These are phyloP conservation scores for Euleptes europaea DNA, from an alignment of 2,113 vertebrate species.

Conservation along the genomic window DNA sequence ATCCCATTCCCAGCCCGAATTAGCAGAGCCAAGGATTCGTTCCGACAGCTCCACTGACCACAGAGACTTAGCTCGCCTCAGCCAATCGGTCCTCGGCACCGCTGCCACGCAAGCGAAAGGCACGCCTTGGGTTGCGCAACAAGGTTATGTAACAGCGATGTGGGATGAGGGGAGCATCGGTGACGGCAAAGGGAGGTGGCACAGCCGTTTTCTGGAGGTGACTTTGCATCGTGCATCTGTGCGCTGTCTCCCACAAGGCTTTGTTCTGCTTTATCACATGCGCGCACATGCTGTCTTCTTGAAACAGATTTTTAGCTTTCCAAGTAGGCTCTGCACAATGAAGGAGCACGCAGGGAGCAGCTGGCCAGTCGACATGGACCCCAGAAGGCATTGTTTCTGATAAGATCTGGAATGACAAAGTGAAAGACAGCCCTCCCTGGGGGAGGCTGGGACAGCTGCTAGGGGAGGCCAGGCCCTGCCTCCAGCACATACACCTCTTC, in stretches of 20 bases:
- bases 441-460: background rate
- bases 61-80: slow-evolving; percentile 11
- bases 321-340: background rate
- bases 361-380: background rate
- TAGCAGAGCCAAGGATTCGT: background rate
- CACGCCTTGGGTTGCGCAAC: slow-evolving; percentile 38
- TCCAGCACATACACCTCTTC: background rate
- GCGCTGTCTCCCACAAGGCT: background rate
- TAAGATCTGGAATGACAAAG: background rate
- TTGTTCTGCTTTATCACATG: background rate
- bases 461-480: background rate
- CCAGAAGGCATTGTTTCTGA: background rate
- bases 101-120: slow-evolving; percentile 6
- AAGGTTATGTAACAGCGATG: slow-evolving; percentile 43
- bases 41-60: slow-evolving; percentile 31
- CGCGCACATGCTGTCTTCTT: background rate
- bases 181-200: background rate
- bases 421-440: background rate
- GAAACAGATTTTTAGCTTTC: background rate
- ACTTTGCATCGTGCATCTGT: background rate
- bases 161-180: background rate
- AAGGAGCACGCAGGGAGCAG: background rate
- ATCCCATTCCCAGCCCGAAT: slow-evolving; percentile 33
- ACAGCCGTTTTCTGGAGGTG: background rate
- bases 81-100: background rate